phyloP scores from a whole-genome alignment of 2,888 invertebrate species.

The Frankliniella fusca region DNA sequence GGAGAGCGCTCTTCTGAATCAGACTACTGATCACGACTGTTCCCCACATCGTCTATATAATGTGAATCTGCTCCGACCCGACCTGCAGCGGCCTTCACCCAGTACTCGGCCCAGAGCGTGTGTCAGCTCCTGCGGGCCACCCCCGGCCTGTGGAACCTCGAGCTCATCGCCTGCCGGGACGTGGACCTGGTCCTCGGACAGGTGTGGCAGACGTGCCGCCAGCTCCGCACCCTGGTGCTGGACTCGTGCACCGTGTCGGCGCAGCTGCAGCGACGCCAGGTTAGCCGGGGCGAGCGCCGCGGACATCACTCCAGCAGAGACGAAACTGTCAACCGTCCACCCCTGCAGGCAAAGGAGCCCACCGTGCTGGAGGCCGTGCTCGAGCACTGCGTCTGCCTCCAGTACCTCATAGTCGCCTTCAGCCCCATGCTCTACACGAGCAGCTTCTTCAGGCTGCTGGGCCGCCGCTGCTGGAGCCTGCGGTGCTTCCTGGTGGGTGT shows the following conservation, averaged over 20 bases:
- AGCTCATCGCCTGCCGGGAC: neutral
- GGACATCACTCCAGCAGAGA: neutral
- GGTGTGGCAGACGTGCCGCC: constrained; percentile 1
- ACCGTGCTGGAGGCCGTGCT: constrained; percentile 1
- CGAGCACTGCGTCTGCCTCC: constrained; percentile 15
- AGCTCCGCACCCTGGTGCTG: constrained; percentile 9
- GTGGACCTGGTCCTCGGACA: neutral
- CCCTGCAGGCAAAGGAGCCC: neutral
- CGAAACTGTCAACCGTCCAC: neutral
- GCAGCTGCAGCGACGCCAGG: neutral
- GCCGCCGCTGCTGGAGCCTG: constrained; percentile 14
- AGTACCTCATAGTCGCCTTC: constrained; percentile 19
- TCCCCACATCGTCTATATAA: too few relatives aligned
- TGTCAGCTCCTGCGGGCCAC: neutral
- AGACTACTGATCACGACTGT: too few relatives aligned
- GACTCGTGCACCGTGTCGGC: constrained; percentile 14
- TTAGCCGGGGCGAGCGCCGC: neutral
- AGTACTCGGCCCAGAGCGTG: constrained; percentile 3
- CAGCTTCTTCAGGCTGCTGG: neutral
- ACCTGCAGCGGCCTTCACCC: neutral
- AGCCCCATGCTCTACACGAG: neutral
- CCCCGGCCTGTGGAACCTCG: neutral
- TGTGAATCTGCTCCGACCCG: neutral
- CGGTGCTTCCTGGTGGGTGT: neutral
- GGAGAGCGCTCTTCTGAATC: too few relatives aligned